Evolutionary conservation across 1,140 invertebrate species (phyloP), one percentile per base, ranked within the genome.

Genomic region (Camponotus floridanus): DNA sequence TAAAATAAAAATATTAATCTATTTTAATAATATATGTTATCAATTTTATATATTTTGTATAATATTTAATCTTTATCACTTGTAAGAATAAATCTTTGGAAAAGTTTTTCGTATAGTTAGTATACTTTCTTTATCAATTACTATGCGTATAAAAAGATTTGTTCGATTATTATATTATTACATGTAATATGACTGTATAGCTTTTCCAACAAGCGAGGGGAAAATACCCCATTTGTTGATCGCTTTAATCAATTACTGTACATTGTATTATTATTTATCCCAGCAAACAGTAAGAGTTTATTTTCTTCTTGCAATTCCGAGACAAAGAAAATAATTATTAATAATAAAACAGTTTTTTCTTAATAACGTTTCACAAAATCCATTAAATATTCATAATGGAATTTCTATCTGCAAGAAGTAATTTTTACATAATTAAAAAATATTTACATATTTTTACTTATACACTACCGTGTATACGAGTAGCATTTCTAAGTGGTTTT

Each of bases 201-300:
- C 61, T 65, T 65, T 42, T 65, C 61, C 26, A 76, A 76, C 57
- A 64, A 78, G 61, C 45, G 55, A 76, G 6, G 26, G 21, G 26
- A 78, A 78, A 78, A 78, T 51, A 65, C 36, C 18, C 76, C 76
- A 78, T 59, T 78, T 78, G 76, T 78, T 78, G 76, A 78, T 78
- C 42, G 61, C 76, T 78, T 78, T 78, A 61, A 78, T 45, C 76
- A 78, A 65, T 42, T 61, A 78, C 59, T 65, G 76, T 42, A 78
- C 26, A 65, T 78, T 42, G 65, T 48, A 65, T 48, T 78, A 78
- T 78, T 78, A 65, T 7, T 65, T 26, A 65, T 45, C 45, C 31
- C 18, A 65, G 36, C 31, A 64, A 31, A n/a, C n/a, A n/a, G n/a
- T 64, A 78, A 33, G 26, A 26, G 11, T 33, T 15, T 65, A 21